These are phyloP conservation scores for Alligator sinensis DNA, from an alignment of 2,113 vertebrate genomes.

Conservation along the genomic window DNA sequence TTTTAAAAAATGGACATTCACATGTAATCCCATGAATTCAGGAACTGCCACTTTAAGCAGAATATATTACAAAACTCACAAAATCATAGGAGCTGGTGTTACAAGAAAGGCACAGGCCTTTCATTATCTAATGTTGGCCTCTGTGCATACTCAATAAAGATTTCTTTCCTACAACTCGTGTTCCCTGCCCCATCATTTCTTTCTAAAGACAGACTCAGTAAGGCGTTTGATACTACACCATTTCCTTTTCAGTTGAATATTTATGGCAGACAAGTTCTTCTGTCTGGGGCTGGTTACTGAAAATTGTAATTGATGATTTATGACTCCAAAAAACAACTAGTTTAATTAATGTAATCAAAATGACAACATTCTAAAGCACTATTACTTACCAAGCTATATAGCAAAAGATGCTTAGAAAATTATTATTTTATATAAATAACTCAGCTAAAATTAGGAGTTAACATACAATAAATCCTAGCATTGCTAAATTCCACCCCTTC, in stretches of 20 bases:
- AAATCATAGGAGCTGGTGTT: background rate
- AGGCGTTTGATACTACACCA: background rate
- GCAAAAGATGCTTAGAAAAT: background rate
- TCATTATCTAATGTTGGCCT: background rate
- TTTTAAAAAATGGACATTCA: background rate
- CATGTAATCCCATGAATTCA: conserved; percentile 7
- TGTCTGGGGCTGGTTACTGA: background rate
- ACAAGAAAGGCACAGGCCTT: background rate
- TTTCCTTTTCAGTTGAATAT: background rate
- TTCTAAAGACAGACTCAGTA: background rate
- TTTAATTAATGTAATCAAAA: background rate
- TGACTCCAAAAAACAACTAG: background rate
- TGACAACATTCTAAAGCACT: background rate
- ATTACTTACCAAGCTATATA: too few species aligned
- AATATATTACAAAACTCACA: background rate
- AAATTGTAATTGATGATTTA: background rate
- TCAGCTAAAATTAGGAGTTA: background rate
- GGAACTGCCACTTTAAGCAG: background rate
- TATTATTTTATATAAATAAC: background rate
- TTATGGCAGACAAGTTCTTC: background rate
- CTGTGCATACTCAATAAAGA: background rate
- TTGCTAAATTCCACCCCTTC: background rate
- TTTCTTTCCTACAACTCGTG: background rate
- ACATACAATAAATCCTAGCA: background rate
- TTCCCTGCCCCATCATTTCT: background rate